These are phyloP conservation scores for Hippocampus comes DNA, from an alignment of 2,113 vertebrate genomes.

Conservation along the genomic window DNA sequence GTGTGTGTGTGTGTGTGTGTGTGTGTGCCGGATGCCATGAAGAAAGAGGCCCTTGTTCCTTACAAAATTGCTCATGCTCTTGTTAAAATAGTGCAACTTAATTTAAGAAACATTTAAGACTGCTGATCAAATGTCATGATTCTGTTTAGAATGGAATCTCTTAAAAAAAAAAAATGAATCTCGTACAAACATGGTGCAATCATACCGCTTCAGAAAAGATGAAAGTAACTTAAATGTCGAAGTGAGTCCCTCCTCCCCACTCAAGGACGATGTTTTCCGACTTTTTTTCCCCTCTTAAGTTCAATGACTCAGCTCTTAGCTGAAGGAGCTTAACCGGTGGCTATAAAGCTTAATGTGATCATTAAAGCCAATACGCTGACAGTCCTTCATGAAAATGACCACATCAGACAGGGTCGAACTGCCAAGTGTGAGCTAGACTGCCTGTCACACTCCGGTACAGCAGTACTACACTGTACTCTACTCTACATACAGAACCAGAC, in stretches of 20 bases:
- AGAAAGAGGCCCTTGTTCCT: neutral
- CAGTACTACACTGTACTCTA: neutral
- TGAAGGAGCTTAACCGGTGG: constrained; percentile 35
- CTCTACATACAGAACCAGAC: neutral
- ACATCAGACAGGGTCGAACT: constrained; percentile 10
- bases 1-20: no score
- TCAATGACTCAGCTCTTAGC: constrained; percentile 35
- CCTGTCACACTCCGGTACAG: neutral
- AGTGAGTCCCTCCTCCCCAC: constrained; percentile 8
- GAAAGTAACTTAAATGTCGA: constrained; percentile 2
- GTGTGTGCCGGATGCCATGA: no score
- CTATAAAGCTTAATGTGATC: constrained; percentile 51
- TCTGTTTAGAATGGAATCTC: neutral
- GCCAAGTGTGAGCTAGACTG: neutral
- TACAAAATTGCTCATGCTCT: neutral
- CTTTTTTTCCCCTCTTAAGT: constrained; percentile 22
- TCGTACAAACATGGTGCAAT: neutral
- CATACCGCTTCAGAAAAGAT: neutral
- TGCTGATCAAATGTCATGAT: neutral
- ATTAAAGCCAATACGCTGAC: constrained; percentile 35
- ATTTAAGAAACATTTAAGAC: neutral
- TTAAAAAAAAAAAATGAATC: neutral
- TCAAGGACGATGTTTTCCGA: constrained; percentile 51
- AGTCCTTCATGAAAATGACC: constrained; percentile 38
- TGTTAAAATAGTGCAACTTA: neutral